phyloP scores from a whole-genome alignment of 2,113 vertebrate genomes.

The Danionella cerebrum region DNA sequence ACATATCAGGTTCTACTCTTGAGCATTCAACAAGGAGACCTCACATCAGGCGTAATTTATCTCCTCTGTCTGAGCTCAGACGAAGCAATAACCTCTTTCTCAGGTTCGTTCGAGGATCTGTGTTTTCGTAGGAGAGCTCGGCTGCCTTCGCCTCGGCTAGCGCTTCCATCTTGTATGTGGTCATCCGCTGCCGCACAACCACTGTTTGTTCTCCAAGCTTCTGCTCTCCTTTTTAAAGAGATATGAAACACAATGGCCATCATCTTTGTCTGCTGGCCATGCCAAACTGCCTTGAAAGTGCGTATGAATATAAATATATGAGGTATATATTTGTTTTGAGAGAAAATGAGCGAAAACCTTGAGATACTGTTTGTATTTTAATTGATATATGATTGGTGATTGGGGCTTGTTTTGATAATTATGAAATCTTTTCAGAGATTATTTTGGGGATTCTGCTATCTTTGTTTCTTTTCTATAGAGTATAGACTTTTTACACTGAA shows the following conservation, averaged over 20 bases:
- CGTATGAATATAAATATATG: slow-evolving; percentile 48
- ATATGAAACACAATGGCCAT: slow-evolving; percentile 53
- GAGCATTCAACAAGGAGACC: neutral
- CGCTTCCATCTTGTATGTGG: neutral
- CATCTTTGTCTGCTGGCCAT: slow-evolving; percentile 57
- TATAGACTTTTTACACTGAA: slow-evolving; percentile 75
- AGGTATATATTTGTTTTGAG: slow-evolving; percentile 56
- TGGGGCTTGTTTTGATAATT: slow-evolving; percentile 56
- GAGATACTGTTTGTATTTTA: slow-evolving; percentile 66
- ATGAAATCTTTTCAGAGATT: slow-evolving; percentile 57
- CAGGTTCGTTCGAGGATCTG: neutral
- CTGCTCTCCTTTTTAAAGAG: slow-evolving; percentile 37
- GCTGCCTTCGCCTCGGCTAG: neutral
- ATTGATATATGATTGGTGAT: slow-evolving; percentile 66
- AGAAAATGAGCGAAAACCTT: slow-evolving; percentile 56
- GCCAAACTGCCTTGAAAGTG: slow-evolving; percentile 69
- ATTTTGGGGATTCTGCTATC: slow-evolving; percentile 53
- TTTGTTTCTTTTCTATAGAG: slow-evolving; percentile 60
- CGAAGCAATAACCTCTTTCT: neutral
- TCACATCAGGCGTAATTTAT: neutral
- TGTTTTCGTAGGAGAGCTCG: neutral
- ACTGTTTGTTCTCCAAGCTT: slow-evolving; percentile 43
- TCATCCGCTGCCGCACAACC: slow-evolving; percentile 30
- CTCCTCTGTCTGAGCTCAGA: neutral
- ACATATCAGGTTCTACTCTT: neutral